Evolutionary conservation across 2,797 vertebrate species (phyloP), one percentile per base, ranked within the genome.

Genomic region (Pseudochirops corinnae): DNA sequence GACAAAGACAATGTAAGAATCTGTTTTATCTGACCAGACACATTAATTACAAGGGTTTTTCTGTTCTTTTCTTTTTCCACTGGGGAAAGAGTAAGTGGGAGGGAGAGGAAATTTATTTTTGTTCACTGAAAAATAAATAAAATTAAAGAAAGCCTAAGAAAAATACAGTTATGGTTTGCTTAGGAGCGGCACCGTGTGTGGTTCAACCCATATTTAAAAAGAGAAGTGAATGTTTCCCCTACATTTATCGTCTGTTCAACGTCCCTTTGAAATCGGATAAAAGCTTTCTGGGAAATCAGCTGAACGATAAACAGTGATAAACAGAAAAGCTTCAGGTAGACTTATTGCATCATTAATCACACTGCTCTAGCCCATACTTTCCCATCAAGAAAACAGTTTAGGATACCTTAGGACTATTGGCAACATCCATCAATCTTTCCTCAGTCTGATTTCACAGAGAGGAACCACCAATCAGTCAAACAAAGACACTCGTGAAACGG

Each of bases 281-380:
- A 50, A 60, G 94, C 12, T 56, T 10, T 53, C 55, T 93, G 67
- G 58, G 92, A 92, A 95, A 93, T 87, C 91, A 67, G 56, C 29
- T n/a, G 60, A 60, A 95, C 26, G 67, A 95, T 3, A 21, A n/a
- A n/a, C n/a, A 46, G n/a, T 46, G 7, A 46, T 21, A 82, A 82
- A 46, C 67, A 82, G 21, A 18, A 9, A 24, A 16, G n/a, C n/a
- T 91, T 82, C 24, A 82, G 28, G 16, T 52, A 93, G 90, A 93
- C 94, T 94, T 92, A 67, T 56, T 82, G 55, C 93, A 56, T 56
- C 58, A 90, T 11, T 87, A 90, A 53, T 53, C 56, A 24, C 67
- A 93, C 52, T 91, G 21, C 90, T 95, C 39, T 82, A 92, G 31
- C 94, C 91, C 14, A 12, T 52, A 91, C 26, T 91, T 92, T 33